Base-by-base conservation (phyloP, 2,113 vertebrate species). In the Esox niger region DNA sequence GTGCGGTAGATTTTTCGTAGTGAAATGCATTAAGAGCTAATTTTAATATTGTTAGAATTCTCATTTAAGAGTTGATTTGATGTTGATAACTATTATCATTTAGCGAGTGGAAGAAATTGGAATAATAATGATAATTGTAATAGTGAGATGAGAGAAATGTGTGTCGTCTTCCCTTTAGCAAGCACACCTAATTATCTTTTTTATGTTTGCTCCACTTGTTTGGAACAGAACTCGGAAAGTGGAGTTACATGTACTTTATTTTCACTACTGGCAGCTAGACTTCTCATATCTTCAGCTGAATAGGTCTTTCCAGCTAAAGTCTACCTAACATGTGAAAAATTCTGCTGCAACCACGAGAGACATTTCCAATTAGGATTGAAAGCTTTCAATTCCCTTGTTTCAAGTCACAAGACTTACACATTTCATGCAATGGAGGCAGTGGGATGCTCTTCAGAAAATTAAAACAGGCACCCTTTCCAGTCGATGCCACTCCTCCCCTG, bases 311-410 rank as follows among this genome's bases (percentile, higher is more conserved):
- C 31, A 31, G 33, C n/a, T 13, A 43, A 13, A 68, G 23, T 52
- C 47, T 62, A 17, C 15, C 27, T 65, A 13, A 11, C 20, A 3
- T 6, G 58, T 31, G 66, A 61, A 31, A 67, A 49, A 27, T 35
- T 15, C 65, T 30, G 25, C 23, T 43, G 35, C 21, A 31, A 31
- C 33, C 55, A 46, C 57, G 55, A 62, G 32, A 46, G 27, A 31
- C 26, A 61, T 57, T 47, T 81, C 54, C 71, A 88, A 89, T 90
- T 80, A 74, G 59, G 47, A 71, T 82, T 87, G 79, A 89, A 76
- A 89, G 88, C 85, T 87, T 86, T 82, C 70, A 74, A 21, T 61
- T 83, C 69, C 71, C 71, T 60, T 49, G 69, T 79, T 76, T 89
- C 81, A 71, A 88, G 86, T 84, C 61, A 30, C 30, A 25, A 63